phyloP scores from a whole-genome alignment of 2,888 invertebrate genomes.

The Drosophila neotestacea region DNA sequence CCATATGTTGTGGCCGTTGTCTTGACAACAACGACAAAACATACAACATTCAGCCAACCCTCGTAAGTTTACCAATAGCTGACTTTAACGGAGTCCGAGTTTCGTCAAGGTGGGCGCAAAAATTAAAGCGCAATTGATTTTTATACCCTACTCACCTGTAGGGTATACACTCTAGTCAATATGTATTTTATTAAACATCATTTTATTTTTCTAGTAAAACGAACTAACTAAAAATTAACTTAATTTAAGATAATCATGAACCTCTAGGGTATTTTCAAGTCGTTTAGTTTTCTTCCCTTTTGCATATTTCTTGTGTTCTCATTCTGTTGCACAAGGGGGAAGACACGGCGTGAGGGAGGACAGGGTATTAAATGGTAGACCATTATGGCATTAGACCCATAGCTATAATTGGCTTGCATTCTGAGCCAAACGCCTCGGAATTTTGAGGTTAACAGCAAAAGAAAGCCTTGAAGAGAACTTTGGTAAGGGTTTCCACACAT shows the following conservation, averaged over 20 bases:
- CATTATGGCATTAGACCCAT: conserved; percentile 55
- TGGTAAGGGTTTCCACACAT: conserved; percentile 19
- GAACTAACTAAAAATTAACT: too few relatives aligned
- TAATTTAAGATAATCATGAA: not conserved
- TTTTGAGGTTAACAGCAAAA: conserved; percentile 48
- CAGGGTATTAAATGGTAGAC: conserved; percentile 33
- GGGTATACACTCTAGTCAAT: not conserved
- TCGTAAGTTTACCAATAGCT: conserved; percentile 37
- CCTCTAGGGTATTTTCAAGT: not conserved
- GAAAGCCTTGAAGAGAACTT: conserved; percentile 46
- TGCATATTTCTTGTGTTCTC: conserved; percentile 8
- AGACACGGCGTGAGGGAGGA: not conserved
- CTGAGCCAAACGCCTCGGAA: conserved; percentile 42
- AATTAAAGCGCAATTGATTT: conserved; percentile 66
- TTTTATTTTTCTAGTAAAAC: not conserved
- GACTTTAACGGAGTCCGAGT: conserved; percentile 25
- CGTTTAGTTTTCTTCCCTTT: conserved; percentile 3
- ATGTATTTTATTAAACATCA: not conserved
- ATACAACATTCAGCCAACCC: conserved; percentile 52
- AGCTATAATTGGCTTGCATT: conserved; percentile 57
- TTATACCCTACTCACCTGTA: conserved; percentile 41
- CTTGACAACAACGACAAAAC: conserved; percentile 62
- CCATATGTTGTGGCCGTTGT: conserved; percentile 62
- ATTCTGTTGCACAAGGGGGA: conserved; percentile 1
- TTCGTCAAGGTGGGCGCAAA: conserved; percentile 57